Evolutionary conservation across 2,797 vertebrate genomes (phyloP), one percentile per base, ranked within the genome.

Genomic region (Huso huso): DNA sequence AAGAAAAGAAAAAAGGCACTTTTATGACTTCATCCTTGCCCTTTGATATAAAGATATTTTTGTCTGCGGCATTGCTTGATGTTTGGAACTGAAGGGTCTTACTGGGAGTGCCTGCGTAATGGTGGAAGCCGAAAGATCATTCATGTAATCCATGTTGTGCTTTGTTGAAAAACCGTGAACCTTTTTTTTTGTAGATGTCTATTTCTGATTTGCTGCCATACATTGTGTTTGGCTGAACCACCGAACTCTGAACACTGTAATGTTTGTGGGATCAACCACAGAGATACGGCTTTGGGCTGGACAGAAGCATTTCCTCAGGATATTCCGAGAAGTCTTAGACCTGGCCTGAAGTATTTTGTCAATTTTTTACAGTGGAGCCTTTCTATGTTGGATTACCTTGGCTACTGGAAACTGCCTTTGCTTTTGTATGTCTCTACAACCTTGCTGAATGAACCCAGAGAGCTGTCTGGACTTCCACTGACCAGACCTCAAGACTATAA

Each of bases 11-110:
- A 90, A 93, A 90, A 83, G 90, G 93, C 93, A 95, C 93, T 95
- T 96, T 95, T 93, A 89, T 87, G 88, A 91, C 89, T 92, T 90
- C 85, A 85, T 88, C 85, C 82, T 86, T 80, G 77, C 87, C 86
- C 84, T 86, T 90, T 67, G 86, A 86, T 88, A 90, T 85, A 71
- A 81, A 67, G 76, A 83, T 73, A 53, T 75, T 70, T 83, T 71
- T 75, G 70, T 87, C 83, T 85, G 81, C 83, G 82, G 83, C 76
- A 52, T 88, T 89, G 81, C 75, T 82, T 79, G 82, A 82, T 77
- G 85, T 78, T 83, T 23, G 73, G 85, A 88, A 86, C 80, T 78
- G 12, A 77, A 77, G 84, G 86, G 83, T 79, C 78, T 73, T 78
- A 79, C 76, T 82, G 82, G 23, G 82, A 80, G 83, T 86, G 84